A percentile compares a stretch with the other conserved stretches of the same genome.
phyloP scores from a whole-genome alignment of 2,113 vertebrate genomes.

The human region GRCh38 chr5:17811001-17811500 shows the following conservation, averaged over 20 bases:
- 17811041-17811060: background rate
- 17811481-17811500: background rate
- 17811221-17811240: background rate
- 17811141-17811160: too few relatives aligned
- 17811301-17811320: fast-evolving
- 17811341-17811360: background rate
- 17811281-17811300: fast-evolving
- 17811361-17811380: background rate
- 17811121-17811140: background rate
- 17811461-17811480: background rate
- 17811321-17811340: background rate
- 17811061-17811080: background rate
- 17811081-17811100: background rate
- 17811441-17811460: background rate
- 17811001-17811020: background rate
- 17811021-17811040: background rate
- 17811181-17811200: background rate
- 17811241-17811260: background rate
- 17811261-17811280: background rate
- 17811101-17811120: background rate
- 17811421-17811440: background rate
- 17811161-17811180: background rate
- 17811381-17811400: background rate
- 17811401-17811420: background rate
- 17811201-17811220: background rate